These are phyloP conservation scores for Phoxinus dragarum DNA, from an alignment of 2,797 vertebrate genomes.

Conservation along the genomic window DNA sequence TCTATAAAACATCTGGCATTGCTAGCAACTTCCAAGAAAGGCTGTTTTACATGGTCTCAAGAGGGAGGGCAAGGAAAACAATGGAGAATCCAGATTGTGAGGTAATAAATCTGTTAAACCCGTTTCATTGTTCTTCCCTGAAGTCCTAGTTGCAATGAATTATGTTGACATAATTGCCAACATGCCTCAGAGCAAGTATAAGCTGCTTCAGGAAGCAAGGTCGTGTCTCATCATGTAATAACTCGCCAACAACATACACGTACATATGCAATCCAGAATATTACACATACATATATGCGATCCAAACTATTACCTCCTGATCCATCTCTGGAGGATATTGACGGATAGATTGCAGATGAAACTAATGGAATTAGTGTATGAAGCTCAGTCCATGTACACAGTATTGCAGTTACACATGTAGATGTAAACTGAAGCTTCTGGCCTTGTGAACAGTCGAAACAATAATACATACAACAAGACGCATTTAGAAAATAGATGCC, in stretches of 20 bases:
- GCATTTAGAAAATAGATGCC: not conserved
- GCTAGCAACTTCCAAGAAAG: slow-evolving; percentile 58
- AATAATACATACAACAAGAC: not conserved
- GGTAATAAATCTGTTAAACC: slow-evolving; percentile 69
- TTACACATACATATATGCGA: slow-evolving; percentile 28
- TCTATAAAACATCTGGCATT: slow-evolving; percentile 62
- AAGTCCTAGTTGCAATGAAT: slow-evolving; percentile 65
- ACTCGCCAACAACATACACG: slow-evolving; percentile 47
- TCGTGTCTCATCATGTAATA: slow-evolving; percentile 58
- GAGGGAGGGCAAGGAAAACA: slow-evolving; percentile 36
- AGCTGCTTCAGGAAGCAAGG: slow-evolving; percentile 63
- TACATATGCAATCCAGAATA: slow-evolving; percentile 30
- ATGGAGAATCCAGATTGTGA: slow-evolving; percentile 62
- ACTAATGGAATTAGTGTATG: not conserved
- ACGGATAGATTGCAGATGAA: slow-evolving; percentile 53
- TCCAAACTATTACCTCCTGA: slow-evolving; percentile 38
- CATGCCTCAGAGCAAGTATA: slow-evolving; percentile 59
- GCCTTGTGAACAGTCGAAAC: not conserved
- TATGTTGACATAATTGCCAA: slow-evolving; percentile 70
- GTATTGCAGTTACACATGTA: slow-evolving; percentile 27
- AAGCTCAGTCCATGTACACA: not conserved
- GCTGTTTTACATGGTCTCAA: slow-evolving; percentile 53
- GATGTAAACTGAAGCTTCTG: not conserved
- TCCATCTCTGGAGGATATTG: slow-evolving; percentile 30
- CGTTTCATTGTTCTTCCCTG: slow-evolving; percentile 57